Evolutionary conservation across 2,113 vertebrate species (phyloP).

Genomic region (Cromileptes altivelis): DNA sequence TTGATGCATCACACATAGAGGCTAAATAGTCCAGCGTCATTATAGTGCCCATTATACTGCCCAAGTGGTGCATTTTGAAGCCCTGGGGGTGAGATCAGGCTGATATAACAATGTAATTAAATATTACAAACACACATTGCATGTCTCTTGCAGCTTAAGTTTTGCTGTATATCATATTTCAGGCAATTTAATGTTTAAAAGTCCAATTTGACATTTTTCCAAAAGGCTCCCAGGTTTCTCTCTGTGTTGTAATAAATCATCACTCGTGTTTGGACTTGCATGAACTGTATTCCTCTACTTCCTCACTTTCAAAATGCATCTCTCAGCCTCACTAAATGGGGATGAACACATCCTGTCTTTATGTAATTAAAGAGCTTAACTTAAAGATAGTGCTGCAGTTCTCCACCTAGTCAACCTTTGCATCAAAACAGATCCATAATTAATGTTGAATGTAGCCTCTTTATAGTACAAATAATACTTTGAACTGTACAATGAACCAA

Average conservation of each 20-base stretch:
- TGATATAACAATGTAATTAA: not conserved
- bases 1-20: too few species aligned
- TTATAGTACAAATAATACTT: not conserved
- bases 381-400: not conserved
- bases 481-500: not conserved
- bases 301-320: not conserved
- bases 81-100: too few species aligned
- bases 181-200: not conserved
- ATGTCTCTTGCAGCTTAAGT: not conserved
- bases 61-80: too few species aligned
- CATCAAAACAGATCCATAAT: not conserved
- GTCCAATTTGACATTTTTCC: not conserved
- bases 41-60: too few species aligned
- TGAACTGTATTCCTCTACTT: conserved; percentile 2
- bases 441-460: not conserved
- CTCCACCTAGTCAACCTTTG: not conserved
- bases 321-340: not conserved
- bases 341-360: not conserved
- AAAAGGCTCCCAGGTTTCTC: not conserved
- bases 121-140: not conserved
- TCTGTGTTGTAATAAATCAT: not conserved
- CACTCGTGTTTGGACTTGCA: conserved; percentile 16
- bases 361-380: not conserved
- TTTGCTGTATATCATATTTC: not conserved
- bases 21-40: too few species aligned